These are phyloP conservation scores for Aphidius gifuensis DNA, from an alignment of 1,140 invertebrate genomes.

Conservation along the genomic window DNA sequence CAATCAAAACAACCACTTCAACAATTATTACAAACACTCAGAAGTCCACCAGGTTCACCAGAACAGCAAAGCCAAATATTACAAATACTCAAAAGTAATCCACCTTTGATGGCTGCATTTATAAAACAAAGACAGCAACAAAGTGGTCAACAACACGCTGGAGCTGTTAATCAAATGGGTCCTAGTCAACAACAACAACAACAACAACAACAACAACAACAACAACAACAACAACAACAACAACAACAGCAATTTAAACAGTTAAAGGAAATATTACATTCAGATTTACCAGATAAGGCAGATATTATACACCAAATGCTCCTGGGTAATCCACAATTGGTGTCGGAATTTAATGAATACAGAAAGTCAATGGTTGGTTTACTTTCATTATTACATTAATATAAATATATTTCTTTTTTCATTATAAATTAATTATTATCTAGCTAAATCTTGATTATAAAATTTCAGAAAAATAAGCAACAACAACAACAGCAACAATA, in stretches of 20 bases:
- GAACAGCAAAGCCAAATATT: conserved; percentile 60
- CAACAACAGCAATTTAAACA: conserved; percentile 41
- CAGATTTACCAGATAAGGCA: conserved; percentile 34
- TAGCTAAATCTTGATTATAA: too few relatives aligned
- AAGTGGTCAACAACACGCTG: conserved; percentile 30
- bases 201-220: conserved; percentile 39
- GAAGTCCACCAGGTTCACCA: conserved; percentile 36
- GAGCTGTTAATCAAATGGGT: too few relatives aligned
- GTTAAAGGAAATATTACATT: conserved; percentile 41
- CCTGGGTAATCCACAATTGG: too few relatives aligned
- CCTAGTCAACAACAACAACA: conserved; percentile 34
- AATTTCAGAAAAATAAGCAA: too few relatives aligned
- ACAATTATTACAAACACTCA: conserved; percentile 32
- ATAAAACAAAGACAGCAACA: conserved; percentile 39
- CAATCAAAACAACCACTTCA: conserved; percentile 26
- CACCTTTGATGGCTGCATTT: conserved; percentile 30
- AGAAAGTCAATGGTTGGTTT: too few relatives aligned
- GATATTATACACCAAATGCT: too few relatives aligned
- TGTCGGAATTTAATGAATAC: too few relatives aligned
- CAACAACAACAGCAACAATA: too few relatives aligned
- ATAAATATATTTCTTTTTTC: too few relatives aligned
- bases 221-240: conserved; percentile 42
- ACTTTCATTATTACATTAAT: too few relatives aligned
- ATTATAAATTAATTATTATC: too few relatives aligned
- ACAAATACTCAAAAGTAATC: conserved; percentile 31